Evolutionary conservation across 2,888 invertebrate genomes (phyloP).

Genomic region (Encarsia formosa): DNA sequence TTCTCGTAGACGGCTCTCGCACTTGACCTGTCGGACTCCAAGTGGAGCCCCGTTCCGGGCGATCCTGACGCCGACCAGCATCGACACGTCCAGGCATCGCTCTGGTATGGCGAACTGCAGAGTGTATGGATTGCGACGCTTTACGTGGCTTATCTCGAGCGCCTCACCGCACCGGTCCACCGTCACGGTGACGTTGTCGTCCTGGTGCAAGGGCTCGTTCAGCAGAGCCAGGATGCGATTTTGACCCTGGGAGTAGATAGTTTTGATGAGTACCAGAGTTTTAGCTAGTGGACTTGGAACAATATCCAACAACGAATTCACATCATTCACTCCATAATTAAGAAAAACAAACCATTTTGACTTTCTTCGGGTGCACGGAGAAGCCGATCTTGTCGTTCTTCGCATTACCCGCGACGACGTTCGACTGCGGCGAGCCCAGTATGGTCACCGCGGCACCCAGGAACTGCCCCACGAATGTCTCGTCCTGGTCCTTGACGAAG

Average conservation of each 20-base stretch:
- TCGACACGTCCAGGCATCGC: constrained; percentile 75
- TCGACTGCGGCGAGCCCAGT: constrained; percentile 52
- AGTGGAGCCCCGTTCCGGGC: constrained; percentile 76
- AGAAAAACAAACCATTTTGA: constrained; percentile 66
- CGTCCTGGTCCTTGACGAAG: constrained; percentile 76
- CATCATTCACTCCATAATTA: too few relatives aligned
- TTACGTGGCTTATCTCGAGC: constrained; percentile 69
- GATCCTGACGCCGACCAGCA: constrained; percentile 75
- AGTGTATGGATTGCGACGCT: constrained; percentile 78
- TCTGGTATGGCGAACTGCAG: constrained; percentile 81
- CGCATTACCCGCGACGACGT: constrained; percentile 33
- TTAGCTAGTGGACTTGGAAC: too few relatives aligned
- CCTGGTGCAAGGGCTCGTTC: constrained; percentile 71
- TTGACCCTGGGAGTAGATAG: constrained; percentile 62
- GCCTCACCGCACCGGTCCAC: constrained; percentile 79
- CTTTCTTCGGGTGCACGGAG: constrained; percentile 72
- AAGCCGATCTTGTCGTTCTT: constrained; percentile 62
- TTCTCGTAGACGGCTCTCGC: constrained; percentile 79
- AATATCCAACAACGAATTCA: not conserved
- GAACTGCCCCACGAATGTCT: constrained; percentile 78
- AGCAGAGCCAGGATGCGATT: constrained; percentile 76
- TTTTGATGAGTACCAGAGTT: constrained; percentile 29
- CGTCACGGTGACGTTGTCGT: constrained; percentile 73
- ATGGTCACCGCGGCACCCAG: constrained; percentile 78
- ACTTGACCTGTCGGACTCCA: constrained; percentile 81